Base-by-base conservation (phyloP, 2,797 vertebrate species). In the Manis crassicaudata region DNA sequence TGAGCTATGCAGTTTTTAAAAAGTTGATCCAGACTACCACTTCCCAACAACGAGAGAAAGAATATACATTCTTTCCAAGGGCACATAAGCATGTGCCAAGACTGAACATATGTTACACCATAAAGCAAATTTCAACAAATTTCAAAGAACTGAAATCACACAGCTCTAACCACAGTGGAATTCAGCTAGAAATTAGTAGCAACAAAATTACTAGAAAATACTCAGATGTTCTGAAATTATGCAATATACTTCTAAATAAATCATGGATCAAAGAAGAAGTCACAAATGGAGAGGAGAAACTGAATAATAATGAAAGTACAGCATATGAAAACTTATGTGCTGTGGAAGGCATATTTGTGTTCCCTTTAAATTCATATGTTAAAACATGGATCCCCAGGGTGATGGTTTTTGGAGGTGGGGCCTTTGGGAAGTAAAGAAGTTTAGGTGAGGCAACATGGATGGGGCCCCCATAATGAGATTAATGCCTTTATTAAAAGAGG, bases 171-270 rank as follows among this genome's bases (percentile, higher is more conserved):
- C 54, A 76, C 10, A 58, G 58, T 46, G 32, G 81, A 54, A 70
- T 95, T 82, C 93, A 90, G 20, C 25, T 73, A 35, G 52, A 96
- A 92, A 46, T 92, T 20, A 72, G 43, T 65, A 92, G n/a, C 70
- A 77, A 35, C 37, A 96, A 95, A 79, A 52, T 92, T 52, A 50
- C 29, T 72, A 56, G 60, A 60, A 85, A 54, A 90, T 76, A 75
- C 29, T 63, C 62, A 76, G 70, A 58, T 77, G 46, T 81, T 60
- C 60, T 10, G 32, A 87, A 76, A 37, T 65, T 46, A 79, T 92
- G 35, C 25, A 73, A 21, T 68, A 37, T 43, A 60, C 29, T 73
- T 72, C 27, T 80, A 67, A 67, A 40, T 89, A 92, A 94, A 84
- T 68, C 65, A 46, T 6, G 43, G n/a, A 23, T 70, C 81, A 90